phyloP scores from a whole-genome alignment of 2,113 vertebrate species.

The Corythornis madagascariensis region DNA sequence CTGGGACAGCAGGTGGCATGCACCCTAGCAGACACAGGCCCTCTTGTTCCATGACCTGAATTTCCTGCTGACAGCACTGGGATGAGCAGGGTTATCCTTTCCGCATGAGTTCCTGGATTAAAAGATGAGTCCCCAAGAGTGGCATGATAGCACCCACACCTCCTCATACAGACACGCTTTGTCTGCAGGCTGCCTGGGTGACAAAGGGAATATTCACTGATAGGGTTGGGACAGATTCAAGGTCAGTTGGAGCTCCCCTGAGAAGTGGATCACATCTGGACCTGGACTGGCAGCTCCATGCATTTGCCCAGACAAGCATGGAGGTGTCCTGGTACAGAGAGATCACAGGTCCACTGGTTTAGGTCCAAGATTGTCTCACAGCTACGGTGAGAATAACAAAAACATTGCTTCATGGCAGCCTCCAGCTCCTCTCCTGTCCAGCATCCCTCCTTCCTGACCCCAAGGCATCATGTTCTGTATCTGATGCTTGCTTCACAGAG shows the following conservation, averaged over 20 bases:
- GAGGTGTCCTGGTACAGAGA: background rate
- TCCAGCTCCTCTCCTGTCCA: background rate
- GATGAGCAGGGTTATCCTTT: slow-evolving; percentile 42
- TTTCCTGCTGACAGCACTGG: slow-evolving; percentile 20
- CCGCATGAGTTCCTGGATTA: slow-evolving; percentile 52
- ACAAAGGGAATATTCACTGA: slow-evolving; percentile 26
- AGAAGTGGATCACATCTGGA: background rate
- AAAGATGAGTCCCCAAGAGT: slow-evolving; percentile 8
- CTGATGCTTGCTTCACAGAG: background rate
- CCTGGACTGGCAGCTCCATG: background rate
- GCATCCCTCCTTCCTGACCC: background rate
- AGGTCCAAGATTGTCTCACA: background rate
- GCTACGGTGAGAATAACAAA: background rate
- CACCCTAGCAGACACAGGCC: slow-evolving; percentile 19
- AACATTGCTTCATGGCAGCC: background rate
- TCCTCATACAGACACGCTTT: slow-evolving; percentile 35
- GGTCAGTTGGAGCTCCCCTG: background rate
- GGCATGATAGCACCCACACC: background rate
- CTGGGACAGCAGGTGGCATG: background rate
- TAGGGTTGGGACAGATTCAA: background rate
- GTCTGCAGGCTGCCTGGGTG: slow-evolving; percentile 1
- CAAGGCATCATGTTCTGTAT: background rate
- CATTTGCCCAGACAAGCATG: background rate
- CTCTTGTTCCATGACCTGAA: slow-evolving; percentile 52
- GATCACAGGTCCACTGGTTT: background rate